Conservation (phyloP, 2,888 invertebrate genomes). For the Mycalesis mineus region DNA sequence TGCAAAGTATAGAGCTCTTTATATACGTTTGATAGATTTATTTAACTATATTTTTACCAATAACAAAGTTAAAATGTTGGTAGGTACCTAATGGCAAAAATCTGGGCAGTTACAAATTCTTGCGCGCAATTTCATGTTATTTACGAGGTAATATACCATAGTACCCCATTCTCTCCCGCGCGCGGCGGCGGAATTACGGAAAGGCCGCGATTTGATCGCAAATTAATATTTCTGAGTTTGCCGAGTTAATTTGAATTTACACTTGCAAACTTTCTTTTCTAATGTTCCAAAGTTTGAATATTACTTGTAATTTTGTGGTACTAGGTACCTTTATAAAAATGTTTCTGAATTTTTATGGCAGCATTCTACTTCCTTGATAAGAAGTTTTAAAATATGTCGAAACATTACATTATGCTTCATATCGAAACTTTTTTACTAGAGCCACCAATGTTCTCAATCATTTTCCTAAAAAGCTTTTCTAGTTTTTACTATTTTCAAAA, state of each 20-base stretch:
- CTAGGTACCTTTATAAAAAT: too few species aligned
- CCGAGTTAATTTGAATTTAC: constrained; percentile 29
- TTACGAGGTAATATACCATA: constrained; percentile 39
- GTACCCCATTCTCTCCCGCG: constrained; percentile 25
- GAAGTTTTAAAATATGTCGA: too few species aligned
- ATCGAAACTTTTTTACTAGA: background rate
- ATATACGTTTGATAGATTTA: too few species aligned
- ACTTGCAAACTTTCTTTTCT: constrained; percentile 2
- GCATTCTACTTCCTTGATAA: background rate
- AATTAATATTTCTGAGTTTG: constrained; percentile 32
- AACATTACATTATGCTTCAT: too few species aligned
- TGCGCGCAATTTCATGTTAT: constrained; percentile 45
- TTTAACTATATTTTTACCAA: background rate
- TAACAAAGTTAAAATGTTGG: constrained; percentile 10
- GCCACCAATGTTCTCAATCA: too few species aligned
- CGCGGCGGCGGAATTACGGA: constrained; percentile 24
- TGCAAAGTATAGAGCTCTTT: too few species aligned
- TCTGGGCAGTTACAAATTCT: constrained; percentile 40
- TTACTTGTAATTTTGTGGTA: constrained; percentile 1
- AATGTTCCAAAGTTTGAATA: constrained; percentile 7
- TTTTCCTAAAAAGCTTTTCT: too few species aligned
- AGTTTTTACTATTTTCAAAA: too few species aligned
- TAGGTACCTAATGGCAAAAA: constrained; percentile 7
- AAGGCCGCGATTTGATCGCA: constrained; percentile 35
- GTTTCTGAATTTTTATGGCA: too few species aligned